Conservation (phyloP, 2,888 invertebrate genomes). For the Cephus runcator region DNA sequence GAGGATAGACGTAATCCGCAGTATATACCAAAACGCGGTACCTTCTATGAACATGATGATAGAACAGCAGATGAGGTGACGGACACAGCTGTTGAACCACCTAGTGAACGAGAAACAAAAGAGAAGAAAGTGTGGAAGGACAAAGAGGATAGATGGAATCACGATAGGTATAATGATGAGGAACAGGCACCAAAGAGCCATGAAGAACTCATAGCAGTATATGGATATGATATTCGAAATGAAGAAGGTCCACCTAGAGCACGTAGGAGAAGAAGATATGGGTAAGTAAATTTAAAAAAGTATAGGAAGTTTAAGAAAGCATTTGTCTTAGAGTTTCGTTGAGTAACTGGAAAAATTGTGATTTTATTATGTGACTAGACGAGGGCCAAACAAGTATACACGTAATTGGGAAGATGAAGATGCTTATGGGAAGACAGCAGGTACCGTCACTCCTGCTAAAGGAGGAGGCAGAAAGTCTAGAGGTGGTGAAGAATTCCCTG, state of each 20-base stretch:
- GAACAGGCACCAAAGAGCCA: conserved; percentile 88
- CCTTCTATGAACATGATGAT: conserved; percentile 97
- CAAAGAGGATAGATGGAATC: conserved; percentile 81
- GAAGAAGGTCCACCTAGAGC: conserved; percentile 93
- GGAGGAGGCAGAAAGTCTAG: conserved; percentile 50
- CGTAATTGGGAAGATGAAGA: conserved; percentile 94
- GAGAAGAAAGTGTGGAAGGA: conserved; percentile 70
- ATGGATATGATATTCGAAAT: conserved; percentile 94
- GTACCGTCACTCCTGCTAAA: conserved; percentile 46
- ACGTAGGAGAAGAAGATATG: conserved; percentile 85
- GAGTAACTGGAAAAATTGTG: not conserved
- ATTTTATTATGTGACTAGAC: conserved; percentile 66
- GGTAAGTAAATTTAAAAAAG: conserved; percentile 67
- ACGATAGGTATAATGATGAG: conserved; percentile 85
- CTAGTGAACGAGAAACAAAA: conserved; percentile 56
- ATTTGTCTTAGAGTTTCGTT: not conserved
- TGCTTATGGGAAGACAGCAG: conserved; percentile 77
- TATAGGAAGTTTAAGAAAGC: not conserved
- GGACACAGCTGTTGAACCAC: conserved; percentile 46
- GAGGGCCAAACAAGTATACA: conserved; percentile 92
- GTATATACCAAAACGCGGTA: conserved; percentile 95
- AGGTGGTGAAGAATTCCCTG: conserved; percentile 71
- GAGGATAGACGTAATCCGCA: conserved; percentile 97
- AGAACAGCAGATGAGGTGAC: conserved; percentile 76
- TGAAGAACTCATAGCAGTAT: conserved; percentile 84